These are phyloP conservation scores for Anagrus nilaparvatae DNA, from an alignment of 1,140 invertebrate species.

Conservation along the genomic window DNA sequence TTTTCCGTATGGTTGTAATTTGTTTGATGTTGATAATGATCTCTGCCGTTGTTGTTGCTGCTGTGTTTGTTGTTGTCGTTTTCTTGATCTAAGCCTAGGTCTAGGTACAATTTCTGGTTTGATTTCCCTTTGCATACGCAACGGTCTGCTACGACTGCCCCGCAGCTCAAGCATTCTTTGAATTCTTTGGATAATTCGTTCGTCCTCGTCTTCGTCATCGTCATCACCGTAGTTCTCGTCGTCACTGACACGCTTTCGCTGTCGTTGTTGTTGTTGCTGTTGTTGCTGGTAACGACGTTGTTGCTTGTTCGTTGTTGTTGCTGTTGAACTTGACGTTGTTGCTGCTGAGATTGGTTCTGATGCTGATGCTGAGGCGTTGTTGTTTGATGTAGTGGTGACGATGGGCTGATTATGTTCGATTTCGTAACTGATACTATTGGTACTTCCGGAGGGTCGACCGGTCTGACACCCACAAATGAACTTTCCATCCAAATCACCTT, in stretches of 20 bases:
- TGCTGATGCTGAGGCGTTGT: conserved; percentile 17
- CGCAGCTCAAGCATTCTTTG: not conserved
- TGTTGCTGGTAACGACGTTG: too few species aligned
- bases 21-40: too few species aligned
- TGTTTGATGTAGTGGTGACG: conserved; percentile 20
- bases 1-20: too few species aligned
- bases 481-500: conserved; percentile 78
- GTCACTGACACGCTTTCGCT: not conserved
- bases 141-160: not conserved
- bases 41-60: too few species aligned
- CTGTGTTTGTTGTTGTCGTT: too few species aligned
- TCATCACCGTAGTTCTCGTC: not conserved
- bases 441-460: conserved; percentile 73
- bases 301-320: too few species aligned
- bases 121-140: conserved; percentile 1
- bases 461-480: conserved; percentile 77
- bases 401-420: conserved; percentile 40
- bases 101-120: too few species aligned
- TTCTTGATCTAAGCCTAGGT: too few species aligned
- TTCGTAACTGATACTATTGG: conserved; percentile 51
- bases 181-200: not conserved
- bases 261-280: too few species aligned
- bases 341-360: conserved; percentile 17
- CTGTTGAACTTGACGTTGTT: too few species aligned
- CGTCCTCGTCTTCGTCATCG: not conserved